Evolutionary conservation across 2,113 vertebrate genomes (phyloP), one percentile per base, ranked within the genome.

Genomic region (Notarius lentiginosus): DNA sequence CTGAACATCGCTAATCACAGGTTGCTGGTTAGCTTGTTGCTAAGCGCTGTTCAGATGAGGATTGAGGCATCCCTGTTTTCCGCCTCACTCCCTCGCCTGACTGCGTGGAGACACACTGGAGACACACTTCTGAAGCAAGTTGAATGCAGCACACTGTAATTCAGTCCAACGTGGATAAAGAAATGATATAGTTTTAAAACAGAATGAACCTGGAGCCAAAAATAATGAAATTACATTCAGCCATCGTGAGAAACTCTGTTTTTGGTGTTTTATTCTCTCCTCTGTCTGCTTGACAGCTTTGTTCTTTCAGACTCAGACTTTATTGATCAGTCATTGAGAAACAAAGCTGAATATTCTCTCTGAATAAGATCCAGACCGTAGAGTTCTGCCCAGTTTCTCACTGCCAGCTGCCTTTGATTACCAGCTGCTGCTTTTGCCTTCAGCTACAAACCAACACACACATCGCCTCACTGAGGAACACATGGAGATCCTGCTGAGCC

Each of bases 331-430:
- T 87, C 76, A 82, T 84, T 61, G 79, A 80, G 76, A 68, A 87
- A 41, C 68, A 84, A 84, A 65, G 77, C 30, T 56, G 70, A 89
- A 87, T 12, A 49, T 79, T 82, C 86, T 27, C 79, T 56, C 49
- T 49, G 60, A 68, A 17, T 83, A 83, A 87, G 70, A 77, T 87
- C 70, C 86, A 41, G 75, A 73, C 27, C n/a, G 18, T 70, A 24
- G 77, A 60, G 82, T 49, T 84, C 79, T 61, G 76, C 14, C 84
- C 84, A 17, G 84, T 87, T 89, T 85, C 75, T 68, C 80, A 27
- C 86, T 86, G 87, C 87, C 89, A 91, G 61, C 66, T 24, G 86
- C 83, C 58, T 79, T 87, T 89, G 85, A 82, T 88, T 87, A 89
- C 88, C 87, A 91, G 80, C 86, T 91, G 90, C 87, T 90, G 30